Conservation (phyloP, 2,888 invertebrate species). For the Clostera curtula region DNA sequence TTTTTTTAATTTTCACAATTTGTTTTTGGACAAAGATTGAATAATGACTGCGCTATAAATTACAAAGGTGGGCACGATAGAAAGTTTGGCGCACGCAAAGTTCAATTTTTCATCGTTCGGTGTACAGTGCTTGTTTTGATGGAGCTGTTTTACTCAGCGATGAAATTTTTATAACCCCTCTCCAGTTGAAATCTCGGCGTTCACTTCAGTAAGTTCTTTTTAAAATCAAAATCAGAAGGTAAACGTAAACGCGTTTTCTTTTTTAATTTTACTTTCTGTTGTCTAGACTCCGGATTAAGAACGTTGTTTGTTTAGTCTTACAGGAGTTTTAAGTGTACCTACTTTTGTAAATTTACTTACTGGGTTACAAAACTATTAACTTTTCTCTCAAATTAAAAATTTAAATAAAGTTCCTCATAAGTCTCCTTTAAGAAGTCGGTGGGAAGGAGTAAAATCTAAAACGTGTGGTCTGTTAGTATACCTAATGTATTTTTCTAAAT, state of each 20-base stretch:
- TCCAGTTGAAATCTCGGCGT: slow-evolving; percentile 16
- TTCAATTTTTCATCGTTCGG: slow-evolving; percentile 54
- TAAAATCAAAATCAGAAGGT: slow-evolving; percentile 23
- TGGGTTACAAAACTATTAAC: too few species aligned
- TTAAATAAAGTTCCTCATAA: too few species aligned
- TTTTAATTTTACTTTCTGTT: slow-evolving; percentile 2
- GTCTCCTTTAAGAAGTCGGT: too few species aligned
- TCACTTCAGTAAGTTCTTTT: slow-evolving; percentile 24
- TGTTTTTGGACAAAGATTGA: slow-evolving; percentile 60
- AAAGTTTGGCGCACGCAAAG: slow-evolving; percentile 48
- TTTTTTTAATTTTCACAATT: slow-evolving; percentile 51
- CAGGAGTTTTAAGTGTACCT: too few species aligned
- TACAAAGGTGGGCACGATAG: slow-evolving; percentile 54
- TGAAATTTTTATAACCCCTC: slow-evolving; percentile 25
- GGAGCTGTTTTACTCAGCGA: slow-evolving; percentile 37
- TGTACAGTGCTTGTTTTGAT: slow-evolving; percentile 45
- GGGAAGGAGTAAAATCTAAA: too few species aligned
- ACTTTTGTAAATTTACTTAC: too few species aligned
- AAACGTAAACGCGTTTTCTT: slow-evolving; percentile 14
- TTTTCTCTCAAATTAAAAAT: too few species aligned
- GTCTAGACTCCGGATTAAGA: too few species aligned
- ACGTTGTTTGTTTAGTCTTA: too few species aligned
- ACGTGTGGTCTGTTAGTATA: too few species aligned
- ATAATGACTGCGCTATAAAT: slow-evolving; percentile 61
- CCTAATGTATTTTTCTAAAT: too few species aligned